Conservation (phyloP, 2,797 vertebrate species). For the Mareca penelope region DNA sequence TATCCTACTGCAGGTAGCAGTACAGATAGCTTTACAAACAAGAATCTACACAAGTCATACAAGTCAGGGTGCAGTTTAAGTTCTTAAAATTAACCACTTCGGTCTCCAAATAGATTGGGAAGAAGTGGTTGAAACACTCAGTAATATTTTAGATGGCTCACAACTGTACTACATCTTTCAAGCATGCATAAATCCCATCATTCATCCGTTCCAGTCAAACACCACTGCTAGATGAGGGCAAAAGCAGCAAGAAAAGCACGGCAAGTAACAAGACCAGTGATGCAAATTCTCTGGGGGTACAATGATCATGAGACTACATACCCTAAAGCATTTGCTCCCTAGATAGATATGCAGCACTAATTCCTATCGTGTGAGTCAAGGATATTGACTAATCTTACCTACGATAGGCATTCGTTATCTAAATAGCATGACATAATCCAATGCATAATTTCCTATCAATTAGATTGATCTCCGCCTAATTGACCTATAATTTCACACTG, state of each 20-base stretch:
- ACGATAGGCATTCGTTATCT: background rate
- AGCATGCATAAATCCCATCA: background rate
- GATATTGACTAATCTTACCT: background rate
- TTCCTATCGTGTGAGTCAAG: background rate
- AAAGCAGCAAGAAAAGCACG: background rate
- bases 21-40: background rate
- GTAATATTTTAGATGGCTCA: background rate
- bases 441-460: background rate
- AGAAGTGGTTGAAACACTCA: background rate
- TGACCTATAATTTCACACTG: background rate
- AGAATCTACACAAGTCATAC: background rate
- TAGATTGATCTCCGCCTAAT: background rate
- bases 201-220: background rate
- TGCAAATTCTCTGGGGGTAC: background rate
- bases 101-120: background rate
- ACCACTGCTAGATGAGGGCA: background rate
- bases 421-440: background rate
- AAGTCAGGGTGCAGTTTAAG: background rate
- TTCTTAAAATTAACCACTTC: background rate
- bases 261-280: background rate
- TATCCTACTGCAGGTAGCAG: no score
- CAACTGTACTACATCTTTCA: background rate
- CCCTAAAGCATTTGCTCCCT: background rate
- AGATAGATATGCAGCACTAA: background rate
- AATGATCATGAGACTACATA: background rate